Evolutionary conservation across 2,888 invertebrate species (phyloP).

Genomic region (Lycocerus yunnanus): DNA sequence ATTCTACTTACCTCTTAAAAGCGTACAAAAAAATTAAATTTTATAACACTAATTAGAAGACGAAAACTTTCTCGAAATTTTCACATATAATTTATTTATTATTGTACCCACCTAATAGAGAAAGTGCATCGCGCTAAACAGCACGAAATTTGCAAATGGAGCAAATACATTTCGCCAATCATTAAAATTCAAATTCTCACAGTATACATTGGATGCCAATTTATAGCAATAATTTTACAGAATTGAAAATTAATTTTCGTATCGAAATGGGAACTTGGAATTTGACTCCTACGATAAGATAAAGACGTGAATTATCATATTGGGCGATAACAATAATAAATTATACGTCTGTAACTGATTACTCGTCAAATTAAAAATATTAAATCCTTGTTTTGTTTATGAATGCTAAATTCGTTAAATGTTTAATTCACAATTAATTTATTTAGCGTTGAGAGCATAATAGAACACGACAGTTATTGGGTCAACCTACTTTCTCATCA

Average conservation of each 20-base stretch:
- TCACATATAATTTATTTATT: constrained; percentile 4
- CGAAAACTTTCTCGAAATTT: constrained; percentile 1
- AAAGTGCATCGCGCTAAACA: background rate
- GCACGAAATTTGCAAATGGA: background rate
- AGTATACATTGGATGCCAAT: background rate
- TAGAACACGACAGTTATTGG: background rate
- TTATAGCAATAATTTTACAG: background rate
- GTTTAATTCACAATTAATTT: background rate
- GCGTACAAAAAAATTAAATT: background rate
- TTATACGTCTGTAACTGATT: background rate
- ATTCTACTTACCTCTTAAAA: background rate
- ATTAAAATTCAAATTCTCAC: background rate
- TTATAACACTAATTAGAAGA: background rate
- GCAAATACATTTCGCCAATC: background rate
- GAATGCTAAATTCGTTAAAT: background rate
- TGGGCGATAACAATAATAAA: background rate
- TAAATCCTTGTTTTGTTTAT: background rate
- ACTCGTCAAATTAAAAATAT: background rate
- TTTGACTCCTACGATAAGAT: background rate
- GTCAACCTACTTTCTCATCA: background rate
- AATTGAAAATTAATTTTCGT: background rate
- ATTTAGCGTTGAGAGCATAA: background rate
- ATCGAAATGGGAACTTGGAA: background rate
- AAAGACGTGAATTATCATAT: background rate
- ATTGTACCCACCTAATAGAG: constrained; percentile 1